Base-by-base conservation (phyloP, 2,797 vertebrate genomes). In the Hozukius guyotensis region DNA sequence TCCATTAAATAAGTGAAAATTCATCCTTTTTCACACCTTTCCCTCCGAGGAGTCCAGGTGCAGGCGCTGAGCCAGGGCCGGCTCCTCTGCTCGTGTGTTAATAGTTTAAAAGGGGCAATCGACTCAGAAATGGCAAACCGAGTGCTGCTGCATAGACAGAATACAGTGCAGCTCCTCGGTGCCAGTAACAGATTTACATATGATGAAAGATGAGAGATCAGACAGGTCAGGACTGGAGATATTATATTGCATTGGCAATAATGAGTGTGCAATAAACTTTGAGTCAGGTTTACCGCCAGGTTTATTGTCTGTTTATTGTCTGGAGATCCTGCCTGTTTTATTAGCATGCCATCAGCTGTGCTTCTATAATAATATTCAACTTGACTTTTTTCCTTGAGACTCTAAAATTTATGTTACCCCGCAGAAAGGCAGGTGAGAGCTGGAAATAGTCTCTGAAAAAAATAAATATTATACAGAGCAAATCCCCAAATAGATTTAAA, bases 271-370 rank as follows among this genome's bases (percentile, higher is more conserved):
- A 85, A 79, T 87, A 87, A 67, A 87, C 64, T 82, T 29, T 25
- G 73, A 77, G 65, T 8, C 53, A 62, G 75, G 36, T 87, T 88
- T 89, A 81, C 83, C 66, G 74, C 64, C 68, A 77, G 81, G 64
- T 82, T 89, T 88, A 89, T 86, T 87, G 78, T 80, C 73, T 71
- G 83, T 75, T 86, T 82, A 88, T 78, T 86, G 78, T 85, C 86
- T 72, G 68, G 78, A 88, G 87, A 85, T 52, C 63, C n/a, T 34
- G 55, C 27, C 24, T 70, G 77, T 82, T 88, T 88, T 89, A 88
- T 89, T 86, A 88, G 87, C 79, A 73, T 63, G 75, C 77, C 87
- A 85, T 87, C 66, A 71, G 73, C 86, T 60, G 66, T 25, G 68
- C 63, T 53, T 74, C 77, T 84, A 69, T 53, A 53, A 53, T n/a